These are phyloP conservation scores for Scolanthus callimorphus DNA, from an alignment of 92 coral and sea anemone species.

Conservation along the genomic window DNA sequence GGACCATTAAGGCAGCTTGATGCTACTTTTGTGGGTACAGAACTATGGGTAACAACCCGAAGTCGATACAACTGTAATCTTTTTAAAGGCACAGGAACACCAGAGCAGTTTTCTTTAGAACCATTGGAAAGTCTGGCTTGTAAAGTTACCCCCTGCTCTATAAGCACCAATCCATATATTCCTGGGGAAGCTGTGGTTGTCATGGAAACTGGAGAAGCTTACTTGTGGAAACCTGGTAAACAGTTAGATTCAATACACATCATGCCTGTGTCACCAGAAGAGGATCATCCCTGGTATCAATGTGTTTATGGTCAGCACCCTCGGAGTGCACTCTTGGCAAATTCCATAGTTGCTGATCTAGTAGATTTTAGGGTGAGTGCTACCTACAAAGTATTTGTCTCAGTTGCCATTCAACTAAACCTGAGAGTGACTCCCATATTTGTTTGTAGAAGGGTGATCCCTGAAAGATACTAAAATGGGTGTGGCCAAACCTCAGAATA, in stretches of 20 bases:
- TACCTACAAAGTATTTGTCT: too few relatives aligned
- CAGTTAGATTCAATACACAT: constrained; percentile 17
- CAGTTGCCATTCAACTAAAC: too few relatives aligned
- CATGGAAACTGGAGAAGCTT: constrained; percentile 67
- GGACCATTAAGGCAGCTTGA: constrained; percentile 63
- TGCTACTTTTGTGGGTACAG: constrained; percentile 7
- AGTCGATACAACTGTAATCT: constrained; percentile 66
- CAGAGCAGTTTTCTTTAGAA: constrained; percentile 21
- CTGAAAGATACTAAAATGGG: too few relatives aligned
- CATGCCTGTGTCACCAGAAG: constrained; percentile 27
- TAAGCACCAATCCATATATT: constrained; percentile 71
- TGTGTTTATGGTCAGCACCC: constrained; percentile 88
- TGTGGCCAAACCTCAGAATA: too few relatives aligned
- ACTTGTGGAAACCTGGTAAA: constrained; percentile 57
- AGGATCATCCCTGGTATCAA: constrained; percentile 62
- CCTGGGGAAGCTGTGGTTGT: constrained; percentile 71
- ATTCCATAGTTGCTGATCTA: constrained; percentile 53
- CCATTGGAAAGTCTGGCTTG: constrained; percentile 62
- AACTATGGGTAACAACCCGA: constrained; percentile 49
- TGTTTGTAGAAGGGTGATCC: too few relatives aligned
- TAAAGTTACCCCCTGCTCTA: constrained; percentile 46
- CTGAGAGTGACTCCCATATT: too few relatives aligned
- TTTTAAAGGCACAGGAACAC: constrained; percentile 13
- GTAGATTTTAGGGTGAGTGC: constrained; percentile 82
- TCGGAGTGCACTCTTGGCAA: constrained; percentile 63